Conservation (phyloP, 1,140 invertebrate species). For the Cydia strobilella region DNA sequence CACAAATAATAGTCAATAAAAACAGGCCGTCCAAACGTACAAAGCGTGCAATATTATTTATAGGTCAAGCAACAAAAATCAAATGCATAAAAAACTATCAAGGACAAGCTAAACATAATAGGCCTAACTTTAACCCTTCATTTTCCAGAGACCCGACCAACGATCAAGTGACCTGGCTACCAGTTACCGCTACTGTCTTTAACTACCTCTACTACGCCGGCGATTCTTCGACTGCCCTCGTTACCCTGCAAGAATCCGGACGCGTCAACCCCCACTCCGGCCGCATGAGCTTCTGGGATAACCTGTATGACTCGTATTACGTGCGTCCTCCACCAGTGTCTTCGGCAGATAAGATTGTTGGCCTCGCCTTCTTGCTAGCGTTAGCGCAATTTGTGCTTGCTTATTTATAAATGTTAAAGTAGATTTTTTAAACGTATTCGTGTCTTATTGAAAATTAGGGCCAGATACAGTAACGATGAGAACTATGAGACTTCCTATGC, state of each 20-base stretch:
- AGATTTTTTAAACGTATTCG: background rate
- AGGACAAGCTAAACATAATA: background rate
- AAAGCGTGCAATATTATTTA: too few species aligned
- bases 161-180: background rate
- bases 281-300: slow-evolving; percentile 54
- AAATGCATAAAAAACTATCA: too few species aligned
- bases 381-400: background rate
- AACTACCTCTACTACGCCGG: slow-evolving; percentile 34
- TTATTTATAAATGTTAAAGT: background rate
- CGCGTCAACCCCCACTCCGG: slow-evolving; percentile 46
- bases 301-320: slow-evolving; percentile 46
- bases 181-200: slow-evolving; percentile 22
- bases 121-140: background rate
- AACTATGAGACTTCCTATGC: too few species aligned
- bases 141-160: background rate
- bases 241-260: slow-evolving; percentile 38
- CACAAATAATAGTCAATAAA: too few species aligned
- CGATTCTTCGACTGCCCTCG: background rate
- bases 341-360: slow-evolving; percentile 39
- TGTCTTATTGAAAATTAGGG: too few species aligned
- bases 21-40: too few species aligned
- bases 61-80: too few species aligned
- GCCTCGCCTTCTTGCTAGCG: slow-evolving; percentile 16
- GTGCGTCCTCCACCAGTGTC: slow-evolving; percentile 45
- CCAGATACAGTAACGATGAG: too few species aligned